These are phyloP conservation scores for Meteorus cinctellus DNA, from an alignment of 2,888 invertebrate genomes.

Conservation along the genomic window DNA sequence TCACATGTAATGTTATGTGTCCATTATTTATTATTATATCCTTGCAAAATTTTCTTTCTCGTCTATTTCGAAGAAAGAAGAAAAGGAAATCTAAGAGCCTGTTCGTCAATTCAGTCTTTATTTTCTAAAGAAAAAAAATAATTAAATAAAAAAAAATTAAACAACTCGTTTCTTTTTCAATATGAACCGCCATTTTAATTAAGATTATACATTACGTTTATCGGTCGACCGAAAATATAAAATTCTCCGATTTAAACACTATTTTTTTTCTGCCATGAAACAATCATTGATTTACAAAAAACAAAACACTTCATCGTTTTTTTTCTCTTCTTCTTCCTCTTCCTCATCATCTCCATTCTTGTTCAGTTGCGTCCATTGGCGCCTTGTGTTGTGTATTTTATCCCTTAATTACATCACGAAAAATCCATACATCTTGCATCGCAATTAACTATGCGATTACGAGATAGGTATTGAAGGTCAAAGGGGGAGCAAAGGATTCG, in stretches of 20 bases:
- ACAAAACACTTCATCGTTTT: constrained; percentile 22
- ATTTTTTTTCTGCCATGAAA: constrained; percentile 15
- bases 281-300: constrained; percentile 31
- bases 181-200: constrained; percentile 10
- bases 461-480: constrained; percentile 54
- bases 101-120: constrained; percentile 54
- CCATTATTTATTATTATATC: constrained; percentile 5
- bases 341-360: constrained; percentile 32
- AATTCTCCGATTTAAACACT: constrained; percentile 12
- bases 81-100: constrained; percentile 52
- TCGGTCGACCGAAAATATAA: constrained; percentile 22
- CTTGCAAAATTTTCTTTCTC: constrained; percentile 34
- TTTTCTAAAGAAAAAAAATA: constrained; percentile 42
- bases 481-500: constrained; percentile 48
- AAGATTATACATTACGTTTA: constrained; percentile 22
- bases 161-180: constrained; percentile 9
- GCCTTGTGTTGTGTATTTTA: constrained; percentile 24
- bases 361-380: constrained; percentile 17
- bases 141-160: background rate
- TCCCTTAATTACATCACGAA: constrained; percentile 41
- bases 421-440: constrained; percentile 69
- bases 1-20: constrained; percentile 32
- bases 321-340: constrained; percentile 20
- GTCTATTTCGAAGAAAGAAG: constrained; percentile 42
- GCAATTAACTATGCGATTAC: constrained; percentile 59